Percentiles rank a stretch among this genome's conserved stretches.
phyloP scores from a whole-genome alignment of 2,113 vertebrate genomes.

The Chaetura pelagica region DNA sequence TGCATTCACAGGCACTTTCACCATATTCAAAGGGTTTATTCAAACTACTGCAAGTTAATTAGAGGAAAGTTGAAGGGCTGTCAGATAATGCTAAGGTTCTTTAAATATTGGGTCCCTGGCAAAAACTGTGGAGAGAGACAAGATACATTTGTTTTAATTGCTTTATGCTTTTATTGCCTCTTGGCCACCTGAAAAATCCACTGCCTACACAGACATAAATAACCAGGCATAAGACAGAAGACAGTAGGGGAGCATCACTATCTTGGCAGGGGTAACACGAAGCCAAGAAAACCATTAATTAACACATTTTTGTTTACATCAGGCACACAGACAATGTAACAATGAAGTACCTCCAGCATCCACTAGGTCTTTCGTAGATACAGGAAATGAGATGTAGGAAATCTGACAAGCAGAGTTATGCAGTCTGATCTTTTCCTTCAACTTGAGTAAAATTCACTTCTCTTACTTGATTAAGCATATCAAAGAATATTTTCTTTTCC shows the following conservation, averaged over 20 bases:
- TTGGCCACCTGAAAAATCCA: neutral
- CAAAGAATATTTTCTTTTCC: neutral
- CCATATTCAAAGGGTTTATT: neutral
- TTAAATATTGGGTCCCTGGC: conserved; percentile 1
- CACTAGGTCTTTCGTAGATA: neutral
- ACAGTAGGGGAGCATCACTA: neutral
- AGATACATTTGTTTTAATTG: neutral
- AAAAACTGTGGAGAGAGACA: neutral
- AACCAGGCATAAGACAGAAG: neutral
- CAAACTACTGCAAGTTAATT: neutral
- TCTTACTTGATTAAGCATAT: neutral
- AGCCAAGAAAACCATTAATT: neutral
- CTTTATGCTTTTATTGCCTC: neutral
- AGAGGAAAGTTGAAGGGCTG: conserved; percentile 28
- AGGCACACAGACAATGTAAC: neutral
- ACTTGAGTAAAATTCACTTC: neutral
- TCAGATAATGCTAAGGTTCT: conserved; percentile 20
- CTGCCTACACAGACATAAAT: neutral
- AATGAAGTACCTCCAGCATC: neutral
- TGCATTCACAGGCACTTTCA: neutral
- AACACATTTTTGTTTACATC: neutral
- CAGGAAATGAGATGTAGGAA: neutral
- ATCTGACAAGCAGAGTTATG: neutral
- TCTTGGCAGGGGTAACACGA: neutral
- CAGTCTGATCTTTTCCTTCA: neutral